A percentile compares a stretch with the other conserved stretches of the same genome.
Conservation (phyloP, 2,797 vertebrate species). For the Distichodus sexfasciatus region DNA sequence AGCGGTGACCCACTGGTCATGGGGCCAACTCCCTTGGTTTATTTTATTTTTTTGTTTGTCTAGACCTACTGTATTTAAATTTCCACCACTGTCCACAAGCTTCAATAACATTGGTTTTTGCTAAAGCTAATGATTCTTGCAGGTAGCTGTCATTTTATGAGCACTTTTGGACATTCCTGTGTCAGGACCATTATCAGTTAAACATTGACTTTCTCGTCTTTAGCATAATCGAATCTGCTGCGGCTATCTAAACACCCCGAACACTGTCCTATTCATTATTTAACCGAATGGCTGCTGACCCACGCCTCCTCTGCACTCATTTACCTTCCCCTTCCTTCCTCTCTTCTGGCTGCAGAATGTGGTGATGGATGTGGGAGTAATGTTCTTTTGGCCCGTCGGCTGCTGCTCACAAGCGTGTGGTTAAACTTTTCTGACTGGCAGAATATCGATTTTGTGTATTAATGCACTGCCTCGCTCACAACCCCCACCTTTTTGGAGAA, state of each 20-base stretch:
- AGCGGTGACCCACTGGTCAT: too few species aligned
- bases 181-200: too few species aligned
- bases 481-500: constrained; percentile 49
- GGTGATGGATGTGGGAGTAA: constrained; percentile 71
- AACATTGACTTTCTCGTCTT: too few species aligned
- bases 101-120: too few species aligned
- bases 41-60: too few species aligned
- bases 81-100: too few species aligned
- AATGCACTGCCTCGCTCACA: constrained; percentile 51
- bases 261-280: constrained; percentile 57
- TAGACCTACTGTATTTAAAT: too few species aligned
- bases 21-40: too few species aligned
- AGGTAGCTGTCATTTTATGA: too few species aligned
- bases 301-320: constrained; percentile 62
- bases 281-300: constrained; percentile 52
- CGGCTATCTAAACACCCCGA: constrained; percentile 26
- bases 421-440: constrained; percentile 71
- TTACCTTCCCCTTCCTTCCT: constrained; percentile 41
- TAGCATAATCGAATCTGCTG: too few species aligned
- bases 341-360: constrained; percentile 44
- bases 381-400: constrained; percentile 66
- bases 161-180: too few species aligned
- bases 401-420: constrained; percentile 64
- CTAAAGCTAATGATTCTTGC: too few species aligned
- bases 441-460: constrained; percentile 76